Evolutionary conservation across 2,797 vertebrate species (phyloP), one percentile per base, ranked within the genome.

Genomic region (Diglossa cyanea): DNA sequence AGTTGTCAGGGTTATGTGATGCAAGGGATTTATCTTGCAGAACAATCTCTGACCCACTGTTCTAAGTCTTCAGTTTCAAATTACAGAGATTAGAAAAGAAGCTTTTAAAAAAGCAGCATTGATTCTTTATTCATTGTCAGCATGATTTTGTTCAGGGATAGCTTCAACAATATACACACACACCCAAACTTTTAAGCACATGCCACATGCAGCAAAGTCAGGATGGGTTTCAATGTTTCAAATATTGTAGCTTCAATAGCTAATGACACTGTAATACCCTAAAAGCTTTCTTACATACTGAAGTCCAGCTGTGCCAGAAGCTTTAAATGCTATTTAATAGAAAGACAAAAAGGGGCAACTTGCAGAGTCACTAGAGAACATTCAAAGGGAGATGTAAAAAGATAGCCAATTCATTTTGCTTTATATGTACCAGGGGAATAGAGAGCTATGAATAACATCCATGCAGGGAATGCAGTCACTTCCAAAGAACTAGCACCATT

Each of bases 1-100:
- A 98, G 76, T 79, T 94, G 92, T 97, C 97, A 86, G 83, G 94
- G 94, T 97, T 98, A 98, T 96, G 96, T 96, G 98, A 97, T 97
- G 97, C 96, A 98, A 98, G 97, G 97, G 97, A 98, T 98, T 98
- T 98, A 98, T 98, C 98, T 98, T 97, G 90, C 96, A 96, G 97
- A 98, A 97, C 91, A 98, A 98, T 98, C 98, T 98, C 96, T 96
- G 97, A 97, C 94, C 96, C 98, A 98, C 96, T 97, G 65, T 86
- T 98, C 97, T 97, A 98, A 98, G 97, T 97, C 97, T 97, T 98
- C 73, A 81, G 83, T 90, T 95, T 97, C 71, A 93, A 95, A 86
- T 93, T 82, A 94, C 26, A 63, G 50, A 93, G 93, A 89, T 88
- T 92, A 93, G 93, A 96, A 90, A 95, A 95, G 94, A 95, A 96